Evolutionary conservation across 2,113 vertebrate genomes (phyloP), one percentile per base, ranked within the genome.

Genomic region (Pampusana beccarii): DNA sequence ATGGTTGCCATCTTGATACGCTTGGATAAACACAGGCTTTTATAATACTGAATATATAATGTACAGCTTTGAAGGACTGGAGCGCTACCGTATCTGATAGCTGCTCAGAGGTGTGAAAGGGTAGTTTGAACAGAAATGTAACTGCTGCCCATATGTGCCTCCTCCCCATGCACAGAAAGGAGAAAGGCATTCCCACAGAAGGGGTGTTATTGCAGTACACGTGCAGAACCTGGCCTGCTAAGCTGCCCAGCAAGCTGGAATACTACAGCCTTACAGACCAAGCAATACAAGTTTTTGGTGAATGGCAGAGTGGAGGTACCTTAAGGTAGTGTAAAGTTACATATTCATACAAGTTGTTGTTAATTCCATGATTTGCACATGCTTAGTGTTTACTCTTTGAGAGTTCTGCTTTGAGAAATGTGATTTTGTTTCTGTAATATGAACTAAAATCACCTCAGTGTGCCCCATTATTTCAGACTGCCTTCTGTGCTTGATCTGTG

Each of bases 111-210:
- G n/a, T 42, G 31, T 50, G 44, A 79, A 61, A 50, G n/a, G n/a
- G 36, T 25, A 36, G 29, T 74, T 26, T 56, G 54, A 58, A 26
- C 60, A 56, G 85, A 70, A 86, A 54, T 5, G 4, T 29, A 61
- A 15, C 33, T 0, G 0, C 17, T 62, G 36, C 31, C n/a, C 31
- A 3, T 21, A 6, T 4, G 4, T 17, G n/a, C 29, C 62, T 86
- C 16, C 53, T 93, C 38, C 14, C 7, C 15, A 5, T 1, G 34
- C 57, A 38, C 2, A 7, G 34, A 44, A 25, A 62, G 38, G 13
- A 72, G 40, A 65, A 90, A 17, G 16, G 28, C 9, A 10, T 66
- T 80, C 11, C 51, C 36, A 6, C 16, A 38, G 18, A 10, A 53
- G 17, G 51, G 64, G 4, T 54, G 26, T 36, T 53, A 15, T 10